Evolutionary conservation across 2,113 vertebrate species (phyloP), one percentile per base, ranked within the genome.

Genomic region (Ornithorhynchus anatinus): DNA sequence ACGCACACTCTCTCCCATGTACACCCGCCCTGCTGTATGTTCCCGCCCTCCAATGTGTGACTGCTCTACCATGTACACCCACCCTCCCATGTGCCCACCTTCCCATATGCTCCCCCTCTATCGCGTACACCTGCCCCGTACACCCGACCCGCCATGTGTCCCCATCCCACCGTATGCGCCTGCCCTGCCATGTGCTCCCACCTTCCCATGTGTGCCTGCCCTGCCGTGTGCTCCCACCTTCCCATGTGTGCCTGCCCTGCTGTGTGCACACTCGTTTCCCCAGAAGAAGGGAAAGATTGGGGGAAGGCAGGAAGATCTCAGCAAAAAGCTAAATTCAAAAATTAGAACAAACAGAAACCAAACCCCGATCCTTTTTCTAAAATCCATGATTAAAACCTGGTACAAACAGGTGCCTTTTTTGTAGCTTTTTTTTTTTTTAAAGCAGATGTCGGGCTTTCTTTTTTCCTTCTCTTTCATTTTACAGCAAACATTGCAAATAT

Each of bases 401-500:
- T 87, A 93, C 91, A 92, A 92, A 93, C 90, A 91, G 87, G 73
- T 77, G 65, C 76, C 59, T 85, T 58, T 90, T 91, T 88, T 84
- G 84, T 16, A 89, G 70, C 75, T 82, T 82, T 85, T 84, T 81
- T 15, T 79, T 52, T 80, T 65, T 78, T 87, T 93, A 86, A 86
- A 93, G 89, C 93, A 93, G 89, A 92, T 91, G 88, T 91, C 84
- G 89, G 92, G 89, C 88, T 83, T 77, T 88, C 52, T 79, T 76
- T 86, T 84, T 57, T 76, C 50, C 89, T 47, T 89, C 89, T 92
- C 62, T 93, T 87, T 92, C 79, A 32, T 92, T 94, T 94, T 93
- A 96, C 95, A 97, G 94, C 94, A 96, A 95, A 96, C 92, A 85
- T 95, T 95, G 95, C 93, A 96, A 97, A 96, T 98, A 97, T 96